These are phyloP conservation scores for Proterorhinus semilunaris DNA, from an alignment of 2,113 vertebrate species.

Conservation along the genomic window DNA sequence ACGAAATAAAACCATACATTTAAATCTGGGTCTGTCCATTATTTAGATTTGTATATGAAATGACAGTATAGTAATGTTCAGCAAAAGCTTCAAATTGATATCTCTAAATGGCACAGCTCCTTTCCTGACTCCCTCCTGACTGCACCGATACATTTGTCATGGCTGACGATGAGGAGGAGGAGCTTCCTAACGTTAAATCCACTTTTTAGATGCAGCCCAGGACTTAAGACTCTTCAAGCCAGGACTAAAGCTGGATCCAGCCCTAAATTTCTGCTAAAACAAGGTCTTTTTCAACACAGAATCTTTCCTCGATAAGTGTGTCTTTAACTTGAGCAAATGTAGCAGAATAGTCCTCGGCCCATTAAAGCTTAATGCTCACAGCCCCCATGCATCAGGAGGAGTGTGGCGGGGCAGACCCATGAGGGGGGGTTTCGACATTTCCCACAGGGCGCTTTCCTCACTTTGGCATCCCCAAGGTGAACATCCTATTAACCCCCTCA, in stretches of 20 bases:
- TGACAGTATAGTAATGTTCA: too few relatives aligned
- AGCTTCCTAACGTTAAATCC: too few relatives aligned
- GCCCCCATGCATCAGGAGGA: constrained; percentile 42
- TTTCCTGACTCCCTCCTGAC: too few relatives aligned
- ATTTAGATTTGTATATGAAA: too few relatives aligned
- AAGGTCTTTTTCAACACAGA: not conserved
- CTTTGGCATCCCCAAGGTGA: constrained; percentile 56
- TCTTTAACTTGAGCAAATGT: constrained; percentile 29
- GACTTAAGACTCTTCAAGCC: not conserved
- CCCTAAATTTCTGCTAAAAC: not conserved
- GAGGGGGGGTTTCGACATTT: constrained; percentile 29
- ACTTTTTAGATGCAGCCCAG: too few relatives aligned
- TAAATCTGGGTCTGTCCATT: too few relatives aligned
- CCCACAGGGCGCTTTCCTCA: constrained; percentile 36
- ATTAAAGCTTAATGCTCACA: constrained; percentile 54
- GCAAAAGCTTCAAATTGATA: too few relatives aligned
- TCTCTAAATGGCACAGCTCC: too few relatives aligned
- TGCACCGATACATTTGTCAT: too few relatives aligned
- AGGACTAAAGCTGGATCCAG: not conserved
- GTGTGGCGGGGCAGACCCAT: constrained; percentile 16
- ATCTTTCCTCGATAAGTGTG: constrained; percentile 19
- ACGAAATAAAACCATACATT: too few relatives aligned
- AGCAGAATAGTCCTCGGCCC: constrained; percentile 17
- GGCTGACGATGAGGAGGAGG: too few relatives aligned
- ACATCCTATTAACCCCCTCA: constrained; percentile 58